These are phyloP conservation scores for Acronicta aceris DNA, from an alignment of 2,888 invertebrate genomes.

Conservation along the genomic window DNA sequence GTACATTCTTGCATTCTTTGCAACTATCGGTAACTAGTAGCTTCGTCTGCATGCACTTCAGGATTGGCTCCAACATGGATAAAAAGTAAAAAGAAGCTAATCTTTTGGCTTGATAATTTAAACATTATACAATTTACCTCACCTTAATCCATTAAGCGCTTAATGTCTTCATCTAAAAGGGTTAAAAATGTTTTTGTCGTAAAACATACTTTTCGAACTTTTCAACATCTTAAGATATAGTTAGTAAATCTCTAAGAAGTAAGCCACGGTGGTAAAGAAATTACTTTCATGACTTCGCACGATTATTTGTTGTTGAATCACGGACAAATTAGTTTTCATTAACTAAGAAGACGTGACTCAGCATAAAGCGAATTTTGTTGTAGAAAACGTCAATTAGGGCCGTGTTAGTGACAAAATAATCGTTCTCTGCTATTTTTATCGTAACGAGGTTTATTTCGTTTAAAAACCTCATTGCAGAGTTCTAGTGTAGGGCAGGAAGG, in stretches of 20 bases:
- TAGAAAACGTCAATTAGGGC: background rate
- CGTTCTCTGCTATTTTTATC: background rate
- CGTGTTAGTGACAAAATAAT: background rate
- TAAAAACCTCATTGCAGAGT: too few species aligned
- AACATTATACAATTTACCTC: slow-evolving; percentile 7
- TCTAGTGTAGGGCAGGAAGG: too few species aligned
- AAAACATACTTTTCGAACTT: background rate
- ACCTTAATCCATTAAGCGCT: slow-evolving; percentile 2
- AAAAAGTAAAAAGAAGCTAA: background rate
- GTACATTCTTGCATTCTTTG: slow-evolving; percentile 20
- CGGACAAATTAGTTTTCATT: slow-evolving; percentile 61
- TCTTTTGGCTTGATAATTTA: background rate
- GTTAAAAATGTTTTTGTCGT: slow-evolving; percentile 8
- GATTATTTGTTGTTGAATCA: slow-evolving; percentile 55
- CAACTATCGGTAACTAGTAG: too few species aligned
- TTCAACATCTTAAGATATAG: background rate
- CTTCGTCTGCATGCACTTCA: background rate
- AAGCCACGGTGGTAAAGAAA: slow-evolving; percentile 29
- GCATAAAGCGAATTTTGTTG: background rate
- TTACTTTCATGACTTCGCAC: slow-evolving; percentile 51
- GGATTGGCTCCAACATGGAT: background rate
- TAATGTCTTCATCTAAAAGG: background rate
- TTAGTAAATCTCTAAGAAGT: slow-evolving; percentile 10
- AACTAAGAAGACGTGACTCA: slow-evolving; percentile 12
- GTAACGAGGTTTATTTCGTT: too few species aligned